Percentiles rank a stretch among this genome's conserved stretches.
These are phyloP conservation scores for Drosophila nebulosa DNA, from an alignment of 1,140 invertebrate species.

Conservation along the genomic window DNA sequence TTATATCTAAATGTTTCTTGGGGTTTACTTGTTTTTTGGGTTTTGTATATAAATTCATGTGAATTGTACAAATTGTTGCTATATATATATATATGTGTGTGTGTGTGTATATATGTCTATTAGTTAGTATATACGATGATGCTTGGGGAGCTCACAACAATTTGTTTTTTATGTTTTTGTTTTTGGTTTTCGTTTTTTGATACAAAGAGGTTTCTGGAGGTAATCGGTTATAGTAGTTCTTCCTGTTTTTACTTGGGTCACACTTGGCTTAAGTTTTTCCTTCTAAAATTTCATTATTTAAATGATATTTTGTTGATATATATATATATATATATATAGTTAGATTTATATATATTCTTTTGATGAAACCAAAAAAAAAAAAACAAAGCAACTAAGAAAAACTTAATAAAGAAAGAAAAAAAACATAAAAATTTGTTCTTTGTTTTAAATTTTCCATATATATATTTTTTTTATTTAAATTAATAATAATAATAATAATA, in stretches of 20 bases:
- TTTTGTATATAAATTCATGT: constrained; percentile 79
- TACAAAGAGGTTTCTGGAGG: constrained; percentile 75
- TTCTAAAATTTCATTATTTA: constrained; percentile 8
- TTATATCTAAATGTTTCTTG: constrained; percentile 29
- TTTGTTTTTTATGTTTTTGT: too few relatives aligned
- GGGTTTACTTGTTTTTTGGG: constrained; percentile 26
- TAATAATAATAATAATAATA: constrained; percentile 28
- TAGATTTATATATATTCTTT: constrained; percentile 9
- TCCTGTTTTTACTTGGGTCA: constrained; percentile 78
- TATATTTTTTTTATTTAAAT: constrained; percentile 27
- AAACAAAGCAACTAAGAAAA: neutral
- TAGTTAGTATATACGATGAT: constrained; percentile 21
- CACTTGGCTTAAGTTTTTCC: constrained; percentile 4
- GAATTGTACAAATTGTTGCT: constrained; percentile 65
- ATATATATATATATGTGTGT: constrained; percentile 21
- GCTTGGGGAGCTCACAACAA: constrained; percentile 63
- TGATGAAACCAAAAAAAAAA: neutral
- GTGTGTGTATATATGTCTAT: constrained; percentile 39
- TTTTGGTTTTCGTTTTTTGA: constrained; percentile 37
- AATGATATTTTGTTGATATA: constrained; percentile 11
- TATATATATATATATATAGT: neutral
- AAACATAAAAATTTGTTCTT: constrained; percentile 28
- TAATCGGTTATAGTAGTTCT: constrained; percentile 78
- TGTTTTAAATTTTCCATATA: constrained; percentile 38
- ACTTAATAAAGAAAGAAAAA: constrained; percentile 22